These are phyloP conservation scores for Myiozetetes cayanensis DNA, from an alignment of 2,113 vertebrate species.

Conservation along the genomic window DNA sequence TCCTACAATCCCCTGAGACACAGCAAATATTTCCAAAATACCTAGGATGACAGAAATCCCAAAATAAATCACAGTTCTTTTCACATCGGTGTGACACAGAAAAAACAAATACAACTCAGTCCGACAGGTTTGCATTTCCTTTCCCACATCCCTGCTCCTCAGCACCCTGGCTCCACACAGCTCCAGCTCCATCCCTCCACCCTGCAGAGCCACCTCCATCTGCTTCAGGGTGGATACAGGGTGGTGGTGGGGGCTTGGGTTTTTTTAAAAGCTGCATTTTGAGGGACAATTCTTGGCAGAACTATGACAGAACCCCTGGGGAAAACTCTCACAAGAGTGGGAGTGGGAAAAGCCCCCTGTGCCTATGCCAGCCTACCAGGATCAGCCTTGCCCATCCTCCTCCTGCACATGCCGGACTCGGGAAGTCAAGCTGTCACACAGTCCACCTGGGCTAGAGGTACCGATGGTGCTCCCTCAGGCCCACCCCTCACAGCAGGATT, in stretches of 20 bases:
- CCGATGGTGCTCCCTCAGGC: fast-evolving
- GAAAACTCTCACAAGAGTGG: background rate
- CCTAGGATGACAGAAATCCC: constrained; percentile 89
- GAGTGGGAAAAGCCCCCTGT: background rate
- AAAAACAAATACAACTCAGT: background rate
- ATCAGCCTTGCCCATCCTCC: fast-evolving
- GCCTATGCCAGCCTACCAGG: background rate
- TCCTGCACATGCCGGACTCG: fast-evolving
- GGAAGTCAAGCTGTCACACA: background rate
- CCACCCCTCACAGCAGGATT: background rate
- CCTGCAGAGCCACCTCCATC: background rate
- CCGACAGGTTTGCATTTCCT: background rate
- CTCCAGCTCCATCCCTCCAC: background rate
- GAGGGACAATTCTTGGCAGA: background rate
- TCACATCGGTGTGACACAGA: constrained; percentile 45
- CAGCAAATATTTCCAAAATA: constrained; percentile 96
- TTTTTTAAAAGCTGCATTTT: fast-evolving
- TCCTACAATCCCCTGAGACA: constrained; percentile 97
- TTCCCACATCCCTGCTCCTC: background rate
- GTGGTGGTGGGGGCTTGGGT: background rate
- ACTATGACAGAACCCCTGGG: background rate
- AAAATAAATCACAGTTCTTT: constrained; percentile 78
- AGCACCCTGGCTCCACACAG: background rate
- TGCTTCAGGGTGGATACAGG: background rate
- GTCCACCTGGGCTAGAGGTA: background rate